Evolutionary conservation across 2,888 invertebrate species (phyloP), one percentile per base, ranked within the genome.

Genomic region (Scaptomyza flava): DNA sequence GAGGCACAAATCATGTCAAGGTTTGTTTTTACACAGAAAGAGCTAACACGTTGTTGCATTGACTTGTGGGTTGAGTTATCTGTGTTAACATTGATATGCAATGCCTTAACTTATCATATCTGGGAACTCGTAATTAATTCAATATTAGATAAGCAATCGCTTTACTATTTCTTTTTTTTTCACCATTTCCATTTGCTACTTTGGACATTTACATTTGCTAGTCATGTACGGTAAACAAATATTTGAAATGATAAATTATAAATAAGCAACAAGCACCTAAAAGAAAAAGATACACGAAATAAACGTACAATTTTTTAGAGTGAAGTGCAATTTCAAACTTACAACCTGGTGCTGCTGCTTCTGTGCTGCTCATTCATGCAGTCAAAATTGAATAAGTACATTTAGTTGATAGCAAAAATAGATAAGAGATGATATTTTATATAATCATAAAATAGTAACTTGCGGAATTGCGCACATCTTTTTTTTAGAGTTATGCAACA

Each of bases 1-100:
- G 45, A 43, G 47, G n/a, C 36, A 46, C 42, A 46, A 75, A 64
- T 61, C 45, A 68, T 68, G 68, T 74, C 76, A 74, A 72, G 74
- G 72, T 38, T 74, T 60, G 31, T 42, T 12, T 2, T 20, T 1
- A 47, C 11, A 9, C 9, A 3, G 4, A 31, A 23, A 36, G 4
- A 27, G 6, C 17, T 9, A 53, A 36, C 52, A 9, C 14, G 34
- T 52, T 52, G 45, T 30, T 46, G 45, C n/a, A 66, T 27, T 27
- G 33, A 34, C 41, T 42, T 61, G 47, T 52, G 51, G 51, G 42
- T 42, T 54, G 34, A 42, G 41, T 46, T 58, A 47, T 63, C 57
- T 62, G 8, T 58, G 11, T 76, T 76, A 65, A 47, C 48, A 59
- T 59, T 59, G 64, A 75, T 75, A 72, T 72, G 53, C 68, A 33